These are phyloP conservation scores for Geophilus truncorum DNA, from an alignment of 2,888 invertebrate species.

Conservation along the genomic window DNA sequence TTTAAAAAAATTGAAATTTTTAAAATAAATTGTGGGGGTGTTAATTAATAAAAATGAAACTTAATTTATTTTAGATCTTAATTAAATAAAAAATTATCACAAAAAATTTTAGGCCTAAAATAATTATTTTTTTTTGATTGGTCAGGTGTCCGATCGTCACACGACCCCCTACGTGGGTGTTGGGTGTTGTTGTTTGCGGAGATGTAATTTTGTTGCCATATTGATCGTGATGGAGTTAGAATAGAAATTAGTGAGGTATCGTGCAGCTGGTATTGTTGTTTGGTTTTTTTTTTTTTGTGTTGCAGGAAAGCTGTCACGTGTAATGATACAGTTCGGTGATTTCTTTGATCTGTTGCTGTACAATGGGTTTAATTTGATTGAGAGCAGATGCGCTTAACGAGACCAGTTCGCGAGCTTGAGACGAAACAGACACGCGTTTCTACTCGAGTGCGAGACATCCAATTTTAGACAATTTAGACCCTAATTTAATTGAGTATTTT, in stretches of 20 bases:
- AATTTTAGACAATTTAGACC: no score
- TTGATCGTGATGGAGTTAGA: background rate
- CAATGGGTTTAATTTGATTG: conserved; percentile 7
- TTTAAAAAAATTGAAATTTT: no score
- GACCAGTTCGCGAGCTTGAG: background rate
- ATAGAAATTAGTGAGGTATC: background rate
- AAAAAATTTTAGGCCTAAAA: background rate
- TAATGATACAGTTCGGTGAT: background rate
- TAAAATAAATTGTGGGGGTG: no score
- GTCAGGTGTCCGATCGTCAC: background rate
- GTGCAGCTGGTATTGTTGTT: background rate
- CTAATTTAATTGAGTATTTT: no score
- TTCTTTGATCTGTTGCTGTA: background rate
- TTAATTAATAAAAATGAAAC: no score
- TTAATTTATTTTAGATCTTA: no score
- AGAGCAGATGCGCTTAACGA: background rate
- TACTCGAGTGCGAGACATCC: no score
- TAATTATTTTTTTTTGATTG: background rate
- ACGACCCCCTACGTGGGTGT: background rate
- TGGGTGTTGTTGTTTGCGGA: no score
- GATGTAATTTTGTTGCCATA: background rate
- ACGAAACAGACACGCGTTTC: background rate
- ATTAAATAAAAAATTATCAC: no score
- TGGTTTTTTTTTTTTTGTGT: background rate
- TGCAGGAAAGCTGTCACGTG: background rate